Evolutionary conservation across 2,797 vertebrate species (phyloP).

Genomic region (Falco rusticolus): DNA sequence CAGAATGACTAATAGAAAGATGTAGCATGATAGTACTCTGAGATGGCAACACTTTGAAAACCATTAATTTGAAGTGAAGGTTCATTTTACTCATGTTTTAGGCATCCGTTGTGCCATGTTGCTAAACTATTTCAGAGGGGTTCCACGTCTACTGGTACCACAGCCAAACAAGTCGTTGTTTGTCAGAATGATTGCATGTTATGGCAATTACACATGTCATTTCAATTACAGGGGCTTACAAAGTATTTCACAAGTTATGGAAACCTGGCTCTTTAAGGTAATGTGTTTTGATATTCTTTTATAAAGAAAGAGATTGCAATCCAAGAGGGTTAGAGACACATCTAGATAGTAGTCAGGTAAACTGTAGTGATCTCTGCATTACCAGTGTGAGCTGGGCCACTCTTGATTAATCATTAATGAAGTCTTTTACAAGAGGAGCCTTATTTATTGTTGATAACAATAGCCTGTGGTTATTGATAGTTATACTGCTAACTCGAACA

Average conservation of each 20-base stretch:
- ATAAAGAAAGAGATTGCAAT: background rate
- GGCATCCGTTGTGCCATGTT: background rate
- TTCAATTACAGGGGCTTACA: slow-evolving; percentile 87
- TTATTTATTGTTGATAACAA: background rate
- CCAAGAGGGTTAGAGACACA: background rate
- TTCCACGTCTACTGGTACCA: background rate
- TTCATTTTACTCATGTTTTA: background rate
- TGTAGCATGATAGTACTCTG: background rate
- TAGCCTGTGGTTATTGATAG: background rate
- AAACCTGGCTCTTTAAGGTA: slow-evolving; percentile 87
- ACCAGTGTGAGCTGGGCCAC: background rate
- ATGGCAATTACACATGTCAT: background rate
- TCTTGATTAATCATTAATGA: slow-evolving; percentile 21
- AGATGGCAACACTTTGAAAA: background rate
- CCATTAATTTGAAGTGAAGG: background rate
- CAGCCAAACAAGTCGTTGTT: background rate
- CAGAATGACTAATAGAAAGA: background rate
- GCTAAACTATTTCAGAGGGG: background rate
- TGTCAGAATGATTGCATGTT: background rate
- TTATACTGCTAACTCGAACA: background rate
- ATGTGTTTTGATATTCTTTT: background rate
- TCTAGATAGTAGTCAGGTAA: background rate
- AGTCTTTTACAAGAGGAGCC: background rate
- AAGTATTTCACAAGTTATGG: slow-evolving; percentile 81
- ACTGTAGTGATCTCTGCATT: background rate